Base-by-base conservation (phyloP, 2,113 vertebrate genomes). In the Cygnus atratus region DNA sequence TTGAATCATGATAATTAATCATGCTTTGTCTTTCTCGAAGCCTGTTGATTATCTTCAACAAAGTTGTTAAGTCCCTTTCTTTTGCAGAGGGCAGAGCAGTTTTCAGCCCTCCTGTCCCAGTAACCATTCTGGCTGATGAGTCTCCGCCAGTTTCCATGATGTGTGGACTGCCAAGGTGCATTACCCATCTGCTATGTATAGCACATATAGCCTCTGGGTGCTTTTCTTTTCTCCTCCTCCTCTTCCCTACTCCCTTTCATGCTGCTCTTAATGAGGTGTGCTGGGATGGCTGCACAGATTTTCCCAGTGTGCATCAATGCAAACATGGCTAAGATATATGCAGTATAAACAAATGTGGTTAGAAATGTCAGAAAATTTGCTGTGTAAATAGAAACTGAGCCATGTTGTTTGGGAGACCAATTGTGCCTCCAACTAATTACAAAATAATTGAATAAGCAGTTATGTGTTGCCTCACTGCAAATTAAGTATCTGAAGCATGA, bases 21-120 rank as follows among this genome's bases (percentile, higher is more conserved):
- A 7, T 19, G 25, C 63, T 84, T 84, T 87, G 88, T 75, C 84
- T 43, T 93, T 93, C 46, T 48, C 24, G 43, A 91, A 52, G n/a
- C 13, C 18, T 74, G 5, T 74, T 84, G 72, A 75, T 94, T 84
- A 31, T 54, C 72, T 86, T 92, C 7, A 41, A 3, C 21, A 22
- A 62, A 13, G 63, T 58, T 77, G 26, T 18, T 6, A 8, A 66
- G 25, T 58, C 14, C 10, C 14, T 81, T 43, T 3, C 35, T 17
- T 80, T 48, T 73, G 5, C 24, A 54, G 29, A 72, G 29, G 4
- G 3, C 62, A 13, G 29, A 79, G 8, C 4, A 6, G 17, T 87
- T 75, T 46, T 79, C 90, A 90, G 80, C 79, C 24, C 44, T 73
- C 12, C 29, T 76, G n/a, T 83, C 17, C 37, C 55, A 66, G 9